Evolutionary conservation across 2,797 vertebrate genomes (phyloP).

Genomic region (Fringilla coelebs): DNA sequence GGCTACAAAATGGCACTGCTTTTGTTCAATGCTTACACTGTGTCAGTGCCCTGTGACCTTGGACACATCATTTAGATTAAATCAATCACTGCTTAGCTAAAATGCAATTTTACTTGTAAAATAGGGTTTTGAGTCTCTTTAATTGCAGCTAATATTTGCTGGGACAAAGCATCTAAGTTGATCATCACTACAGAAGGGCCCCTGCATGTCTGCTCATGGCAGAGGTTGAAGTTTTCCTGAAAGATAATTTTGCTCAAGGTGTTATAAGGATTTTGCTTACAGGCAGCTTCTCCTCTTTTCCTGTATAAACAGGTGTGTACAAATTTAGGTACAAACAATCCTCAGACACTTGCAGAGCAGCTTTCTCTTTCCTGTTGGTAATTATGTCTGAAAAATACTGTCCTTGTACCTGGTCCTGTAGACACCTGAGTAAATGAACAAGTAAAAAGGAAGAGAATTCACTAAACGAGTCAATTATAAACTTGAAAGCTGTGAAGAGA

Average conservation of each 20-base stretch:
- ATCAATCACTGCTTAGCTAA: not conserved
- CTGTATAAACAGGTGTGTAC: slow-evolving; percentile 67
- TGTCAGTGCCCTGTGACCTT: not conserved
- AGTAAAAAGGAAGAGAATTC: not conserved
- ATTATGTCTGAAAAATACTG: fast-evolving
- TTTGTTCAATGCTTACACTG: not conserved
- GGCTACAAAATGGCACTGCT: not conserved
- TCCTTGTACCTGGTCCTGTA: not conserved
- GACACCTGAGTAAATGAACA: slow-evolving; percentile 30
- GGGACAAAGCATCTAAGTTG: not conserved
- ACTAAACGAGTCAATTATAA: too few relatives aligned
- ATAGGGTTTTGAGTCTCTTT: not conserved
- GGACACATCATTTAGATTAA: not conserved
- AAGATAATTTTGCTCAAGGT: not conserved
- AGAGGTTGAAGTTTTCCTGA: not conserved
- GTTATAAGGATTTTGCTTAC: slow-evolving; percentile 56
- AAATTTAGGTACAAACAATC: slow-evolving; percentile 86
- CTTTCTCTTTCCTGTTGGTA: slow-evolving; percentile 37
- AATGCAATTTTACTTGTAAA: not conserved
- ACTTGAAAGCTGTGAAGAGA: not conserved
- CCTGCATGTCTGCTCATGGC: not conserved
- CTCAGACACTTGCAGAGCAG: slow-evolving; percentile 68
- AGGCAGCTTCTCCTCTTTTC: slow-evolving; percentile 60
- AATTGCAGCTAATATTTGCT: not conserved
- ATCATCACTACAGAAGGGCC: not conserved